Evolutionary conservation across 2,113 vertebrate species (phyloP).

Genomic region (Pholis gunnellus): DNA sequence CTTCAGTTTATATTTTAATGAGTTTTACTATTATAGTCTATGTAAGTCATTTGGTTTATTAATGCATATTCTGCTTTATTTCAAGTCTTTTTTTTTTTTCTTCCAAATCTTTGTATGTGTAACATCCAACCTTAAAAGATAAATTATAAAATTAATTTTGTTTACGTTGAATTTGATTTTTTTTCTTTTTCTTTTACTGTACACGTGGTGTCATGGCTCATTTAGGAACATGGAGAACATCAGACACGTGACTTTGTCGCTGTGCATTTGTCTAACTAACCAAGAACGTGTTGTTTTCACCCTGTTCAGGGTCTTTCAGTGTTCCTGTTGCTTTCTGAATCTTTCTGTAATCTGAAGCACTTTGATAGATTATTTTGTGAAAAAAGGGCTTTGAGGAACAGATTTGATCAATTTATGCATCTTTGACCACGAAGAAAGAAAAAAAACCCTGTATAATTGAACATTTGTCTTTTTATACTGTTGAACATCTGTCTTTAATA

Average conservation of each 20-base stretch:
- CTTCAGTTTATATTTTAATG: constrained; percentile 49
- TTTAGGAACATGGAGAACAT: constrained; percentile 14
- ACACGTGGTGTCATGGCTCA: constrained; percentile 11
- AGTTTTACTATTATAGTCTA: constrained; percentile 41
- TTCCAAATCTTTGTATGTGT: constrained; percentile 24
- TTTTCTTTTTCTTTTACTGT: neutral
- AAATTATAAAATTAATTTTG: constrained; percentile 24
- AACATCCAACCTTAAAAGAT: constrained; percentile 46
- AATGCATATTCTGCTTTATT: constrained; percentile 44
- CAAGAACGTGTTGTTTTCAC: constrained; percentile 30
- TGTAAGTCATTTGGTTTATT: constrained; percentile 44
- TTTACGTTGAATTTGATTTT: constrained; percentile 41
- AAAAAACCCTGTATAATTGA: constrained; percentile 23
- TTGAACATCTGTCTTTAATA: constrained; percentile 56
- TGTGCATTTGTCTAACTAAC: constrained; percentile 33
- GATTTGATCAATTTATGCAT: constrained; percentile 58
- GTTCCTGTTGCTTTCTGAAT: constrained; percentile 24
- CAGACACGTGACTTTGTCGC: constrained; percentile 17
- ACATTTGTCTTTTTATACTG: constrained; percentile 53
- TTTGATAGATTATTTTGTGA: constrained; percentile 63
- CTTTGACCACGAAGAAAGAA: constrained; percentile 50
- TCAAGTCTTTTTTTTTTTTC: constrained; percentile 7
- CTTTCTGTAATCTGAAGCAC: constrained; percentile 62
- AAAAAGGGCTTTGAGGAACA: constrained; percentile 66
- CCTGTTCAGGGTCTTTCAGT: constrained; percentile 18